These are phyloP conservation scores for Phocoena phocoena DNA, from an alignment of 2,113 vertebrate species.

Conservation along the genomic window DNA sequence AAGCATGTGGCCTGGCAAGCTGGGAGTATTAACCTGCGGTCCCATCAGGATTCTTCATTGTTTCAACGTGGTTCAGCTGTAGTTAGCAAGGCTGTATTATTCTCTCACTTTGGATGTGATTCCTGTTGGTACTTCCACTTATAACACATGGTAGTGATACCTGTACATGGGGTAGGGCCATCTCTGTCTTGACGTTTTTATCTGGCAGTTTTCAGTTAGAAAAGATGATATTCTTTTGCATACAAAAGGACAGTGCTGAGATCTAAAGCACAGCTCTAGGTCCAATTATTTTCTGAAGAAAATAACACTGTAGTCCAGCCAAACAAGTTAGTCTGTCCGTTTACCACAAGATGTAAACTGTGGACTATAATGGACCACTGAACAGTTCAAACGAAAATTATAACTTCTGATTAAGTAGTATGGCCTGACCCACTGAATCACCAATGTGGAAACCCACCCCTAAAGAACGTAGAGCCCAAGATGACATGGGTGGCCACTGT, in stretches of 20 bases:
- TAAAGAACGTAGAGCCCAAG: background rate
- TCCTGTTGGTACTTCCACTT: background rate
- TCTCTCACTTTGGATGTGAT: background rate
- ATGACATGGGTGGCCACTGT: background rate
- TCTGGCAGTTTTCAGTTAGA: background rate
- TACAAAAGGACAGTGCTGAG: background rate
- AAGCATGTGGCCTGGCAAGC: slow-evolving; percentile 65
- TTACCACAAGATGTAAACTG: slow-evolving; percentile 49
- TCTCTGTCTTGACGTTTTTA: background rate
- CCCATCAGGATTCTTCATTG: slow-evolving; percentile 33
- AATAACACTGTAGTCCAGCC: slow-evolving; percentile 40
- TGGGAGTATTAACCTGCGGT: slow-evolving; percentile 46
- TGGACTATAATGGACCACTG: slow-evolving; percentile 19
- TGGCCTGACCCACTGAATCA: slow-evolving; percentile 28
- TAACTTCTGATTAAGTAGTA: slow-evolving; percentile 54
- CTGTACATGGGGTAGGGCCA: background rate
- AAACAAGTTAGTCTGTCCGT: slow-evolving; percentile 30
- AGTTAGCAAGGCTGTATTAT: background rate
- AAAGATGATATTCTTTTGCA: background rate
- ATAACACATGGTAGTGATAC: background rate
- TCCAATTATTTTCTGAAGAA: slow-evolving; percentile 40
- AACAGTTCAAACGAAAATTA: slow-evolving; percentile 71
- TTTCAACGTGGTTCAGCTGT: background rate
- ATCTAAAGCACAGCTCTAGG: background rate
- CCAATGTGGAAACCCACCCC: background rate